Evolutionary conservation across 2,797 vertebrate species (phyloP), one percentile per base, ranked within the genome.

Genomic region (Pterois miles): DNA sequence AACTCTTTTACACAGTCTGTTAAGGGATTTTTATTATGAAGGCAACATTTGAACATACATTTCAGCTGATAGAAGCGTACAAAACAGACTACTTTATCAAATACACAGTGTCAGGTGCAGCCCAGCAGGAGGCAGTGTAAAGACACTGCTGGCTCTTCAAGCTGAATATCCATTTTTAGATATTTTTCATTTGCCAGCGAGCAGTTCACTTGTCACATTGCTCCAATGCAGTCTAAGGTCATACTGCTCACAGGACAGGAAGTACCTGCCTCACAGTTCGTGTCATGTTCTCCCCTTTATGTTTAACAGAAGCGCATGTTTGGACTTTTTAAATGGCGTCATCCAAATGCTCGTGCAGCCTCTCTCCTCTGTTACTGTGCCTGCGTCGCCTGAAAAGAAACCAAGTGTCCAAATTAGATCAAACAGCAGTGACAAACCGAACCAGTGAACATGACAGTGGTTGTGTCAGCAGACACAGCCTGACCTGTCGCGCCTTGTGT

Each of bases 321-420:
- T 3, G 50, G 60, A 6, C 48, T 27, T 83, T 72, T 88, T 23
- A 95, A 70, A 92, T 76, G 48, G 71, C 57, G 58, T 88, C 92
- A 38, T 94, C 91, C 65, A 91, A 65, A 36, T 79, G 62, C 34
- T 95, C 92, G 3, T 65, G 86, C 75, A 95, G 92, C 76, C 93
- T 80, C 64, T 93, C 89, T 23, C 89, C 80, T 75, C 89, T 74
- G 88, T 54, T 75, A 1, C 16, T 77, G 75, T 74, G 40, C 23
- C 69, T 62, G 65, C 16, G 74, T 82, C 90, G 89, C 91, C 95
- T 96, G 89, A 27, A 82, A 71, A 78, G 50, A 86, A 82, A 80
- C 57, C 33, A 74, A 76, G 58, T 25, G 59, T 64, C 59, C 31
- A 63, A 71, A 80, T 83, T 71, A 80, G 50, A 85, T 83, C 80